Evolutionary conservation across 1,140 invertebrate genomes (phyloP), one percentile per base, ranked within the genome.

Genomic region (Wiebesia pumilae): DNA sequence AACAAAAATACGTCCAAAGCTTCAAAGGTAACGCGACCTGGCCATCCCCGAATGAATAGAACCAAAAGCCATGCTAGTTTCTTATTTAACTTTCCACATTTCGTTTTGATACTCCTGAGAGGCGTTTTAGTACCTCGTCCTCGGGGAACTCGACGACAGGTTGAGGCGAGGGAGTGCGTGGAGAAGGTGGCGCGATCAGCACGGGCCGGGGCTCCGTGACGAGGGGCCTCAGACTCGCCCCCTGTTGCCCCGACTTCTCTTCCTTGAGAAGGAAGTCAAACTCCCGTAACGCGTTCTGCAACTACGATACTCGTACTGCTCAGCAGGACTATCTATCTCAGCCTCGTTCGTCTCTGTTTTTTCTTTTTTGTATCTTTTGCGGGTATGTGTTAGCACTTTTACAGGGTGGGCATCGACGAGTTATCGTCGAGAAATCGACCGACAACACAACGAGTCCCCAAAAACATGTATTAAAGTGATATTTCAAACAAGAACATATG

Each of bases 231-330:
- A 94, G 92, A 91, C 89, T 93, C 85, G 93, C 93, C 87, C 92
- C 92, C 86, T 92, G 91, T 89, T 90, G 89, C 89, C 95, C 95
- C 92, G 95, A 94, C 91, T 95, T 95, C 89, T 96, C 96, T 91
- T 97, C 96, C 91, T 96, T 96, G 93, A 97, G 95, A 93, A 98
- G 95, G 94, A 98, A 98, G 94, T 98, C 97, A 95, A 98, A 98
- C 93, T 97, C 96, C 91, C 96, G 95, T 93, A 97, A 95, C 92
- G 96, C 97, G 93, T 95, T 97, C 95, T 97, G 96, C 91, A 97
- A 95, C 95, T 97, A 95, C 93, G 95, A 95, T 92, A 92, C 88
- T 88, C 62, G 33, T 79, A 40, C 82, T 92, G 87, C 90, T 93
- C 90, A 93, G 84, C 90, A 86, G 62, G 1, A 10, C 38, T 77